These are phyloP conservation scores for Fulica atra DNA, from an alignment of 2,113 vertebrate species.

Conservation along the genomic window DNA sequence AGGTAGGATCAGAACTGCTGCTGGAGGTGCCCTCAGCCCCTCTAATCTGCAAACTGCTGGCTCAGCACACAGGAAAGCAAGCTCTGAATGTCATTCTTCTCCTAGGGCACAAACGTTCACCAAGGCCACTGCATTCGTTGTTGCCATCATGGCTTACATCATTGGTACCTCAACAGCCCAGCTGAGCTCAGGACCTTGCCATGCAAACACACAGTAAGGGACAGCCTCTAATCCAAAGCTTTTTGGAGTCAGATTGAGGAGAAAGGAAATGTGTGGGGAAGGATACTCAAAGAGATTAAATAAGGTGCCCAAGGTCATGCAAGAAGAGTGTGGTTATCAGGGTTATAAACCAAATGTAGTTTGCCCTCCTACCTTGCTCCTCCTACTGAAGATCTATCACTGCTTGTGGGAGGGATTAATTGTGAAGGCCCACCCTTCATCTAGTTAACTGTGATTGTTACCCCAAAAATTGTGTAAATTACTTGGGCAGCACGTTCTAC, in stretches of 20 bases:
- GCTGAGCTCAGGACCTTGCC: neutral
- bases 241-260: neutral
- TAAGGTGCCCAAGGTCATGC: neutral
- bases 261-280: neutral
- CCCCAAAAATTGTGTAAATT: neutral
- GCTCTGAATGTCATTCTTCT: neutral
- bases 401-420: neutral
- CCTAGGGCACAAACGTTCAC: neutral
- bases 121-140: neutral
- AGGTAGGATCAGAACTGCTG: neutral
- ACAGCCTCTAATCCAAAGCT: neutral
- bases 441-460: neutral
- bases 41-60: neutral
- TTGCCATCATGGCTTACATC: neutral
- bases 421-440: neutral
- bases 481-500: neutral
- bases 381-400: neutral
- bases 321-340: neutral
- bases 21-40: neutral
- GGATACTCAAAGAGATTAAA: neutral
- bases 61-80: neutral
- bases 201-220: neutral
- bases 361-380: neutral
- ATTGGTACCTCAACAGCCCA: neutral
- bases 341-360: neutral